Base-by-base conservation (phyloP, 2,888 invertebrate species). In the Octodonta nipae region DNA sequence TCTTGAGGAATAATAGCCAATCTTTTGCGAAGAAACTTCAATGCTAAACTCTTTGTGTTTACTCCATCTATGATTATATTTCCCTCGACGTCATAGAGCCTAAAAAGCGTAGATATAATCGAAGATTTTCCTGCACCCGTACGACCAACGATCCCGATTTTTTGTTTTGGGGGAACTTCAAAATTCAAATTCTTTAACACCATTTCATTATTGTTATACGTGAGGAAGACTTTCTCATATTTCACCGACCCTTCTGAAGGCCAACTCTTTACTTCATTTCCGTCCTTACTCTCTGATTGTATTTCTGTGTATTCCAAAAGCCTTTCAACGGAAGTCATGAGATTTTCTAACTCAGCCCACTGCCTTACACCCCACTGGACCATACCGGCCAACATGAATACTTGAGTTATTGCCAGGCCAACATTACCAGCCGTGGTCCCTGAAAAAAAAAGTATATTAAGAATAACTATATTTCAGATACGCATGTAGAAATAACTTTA, bases 301-400 rank as follows among this genome's bases (percentile, higher is more conserved):
- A 75, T 51, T 13, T 66, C 57, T 1, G 67, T 52, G 30, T 61
- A 60, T 41, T 61, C 61, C 24, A 56, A 27, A 1, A 81, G 70
- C 57, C 89, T 72, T 61, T 95, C 93, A 0, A 93, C 91, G 5
- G 84, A 79, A 2, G 84, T 87, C 85, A 87, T 85, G 45, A 78
- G 79, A 52, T 85, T 87, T 56, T 62, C 62, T 4, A 61, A 57
- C 57, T 92, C 91, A 0, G 91, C 86, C 48, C 87, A 87, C 58
- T 91, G 89, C 2, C 91, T 67, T 25, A 74, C 65, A 4, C 67
- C 70, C 70, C 71, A 73, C 50, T 72, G 71, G 44, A 73, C 46
- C 58, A 64, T 58, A 8, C 81, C 80, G 0, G 81, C 80, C 34
- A 85, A 67, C 2, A 75, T 73, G 60, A 84, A 78, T 8, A 81